Percentiles rank a stretch among this genome's conserved stretches.
Evolutionary conservation across 2,113 vertebrate genomes (phyloP).

Genomic region (Tragelaphus scriptus): DNA sequence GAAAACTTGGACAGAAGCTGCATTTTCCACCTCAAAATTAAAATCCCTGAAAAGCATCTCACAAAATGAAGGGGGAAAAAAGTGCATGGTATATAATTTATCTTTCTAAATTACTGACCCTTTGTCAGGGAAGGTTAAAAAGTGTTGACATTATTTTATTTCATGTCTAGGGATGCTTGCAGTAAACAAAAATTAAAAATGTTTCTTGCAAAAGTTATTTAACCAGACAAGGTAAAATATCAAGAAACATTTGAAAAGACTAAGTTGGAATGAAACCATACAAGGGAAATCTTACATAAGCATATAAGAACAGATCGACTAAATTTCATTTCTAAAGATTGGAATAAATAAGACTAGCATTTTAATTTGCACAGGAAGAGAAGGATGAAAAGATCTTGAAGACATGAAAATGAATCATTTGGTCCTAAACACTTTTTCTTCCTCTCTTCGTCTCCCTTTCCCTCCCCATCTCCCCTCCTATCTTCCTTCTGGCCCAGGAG

Average conservation of each 20-base stretch:
- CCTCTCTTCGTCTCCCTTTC: not conserved
- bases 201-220: not conserved
- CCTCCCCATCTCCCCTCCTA: fast-evolving
- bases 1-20: not conserved
- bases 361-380: constrained; percentile 15
- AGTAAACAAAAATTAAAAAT: not conserved
- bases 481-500: not conserved
- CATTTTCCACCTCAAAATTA: not conserved
- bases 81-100: not conserved
- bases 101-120: not conserved
- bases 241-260: not conserved
- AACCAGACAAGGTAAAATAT: not conserved
- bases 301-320: not conserved
- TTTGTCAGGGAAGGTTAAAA: not conserved
- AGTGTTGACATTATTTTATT: not conserved
- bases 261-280: not conserved
- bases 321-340: not conserved
- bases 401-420: constrained; percentile 4
- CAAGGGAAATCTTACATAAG: not conserved
- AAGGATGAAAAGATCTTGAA: not conserved
- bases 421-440: not conserved
- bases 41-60: not conserved
- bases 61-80: not conserved
- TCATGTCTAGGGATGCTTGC: not conserved
- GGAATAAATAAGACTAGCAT: not conserved